These are phyloP conservation scores for Halcyon senegalensis DNA, from an alignment of 2,113 vertebrate species.

Conservation along the genomic window DNA sequence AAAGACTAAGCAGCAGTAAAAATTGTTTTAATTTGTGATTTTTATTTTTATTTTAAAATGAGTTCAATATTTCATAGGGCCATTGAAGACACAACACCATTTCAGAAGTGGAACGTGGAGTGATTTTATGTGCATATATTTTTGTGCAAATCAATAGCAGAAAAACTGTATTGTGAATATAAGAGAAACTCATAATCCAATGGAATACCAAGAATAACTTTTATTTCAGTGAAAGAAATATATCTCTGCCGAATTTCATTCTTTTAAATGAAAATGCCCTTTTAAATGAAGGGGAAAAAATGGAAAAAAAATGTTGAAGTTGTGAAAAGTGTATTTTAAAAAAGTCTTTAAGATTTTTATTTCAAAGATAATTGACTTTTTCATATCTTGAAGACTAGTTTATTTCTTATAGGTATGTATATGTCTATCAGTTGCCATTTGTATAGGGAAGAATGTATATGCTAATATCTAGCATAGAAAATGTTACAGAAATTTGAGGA, in stretches of 20 bases:
- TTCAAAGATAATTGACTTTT: background rate
- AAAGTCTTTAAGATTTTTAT: background rate
- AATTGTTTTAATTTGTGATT: background rate
- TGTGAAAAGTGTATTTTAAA: background rate
- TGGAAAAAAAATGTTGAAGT: background rate
- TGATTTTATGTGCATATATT: background rate
- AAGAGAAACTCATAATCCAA: background rate
- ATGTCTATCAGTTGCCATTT: background rate
- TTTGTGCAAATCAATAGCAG: background rate
- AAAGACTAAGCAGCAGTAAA: background rate
- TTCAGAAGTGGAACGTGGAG: background rate
- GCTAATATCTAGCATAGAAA: background rate
- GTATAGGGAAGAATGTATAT: background rate
- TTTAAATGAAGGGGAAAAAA: background rate
- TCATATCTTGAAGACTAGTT: background rate
- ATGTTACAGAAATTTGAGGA: background rate
- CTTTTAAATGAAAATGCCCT: background rate
- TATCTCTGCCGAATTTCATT: background rate
- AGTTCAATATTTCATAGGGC: background rate
- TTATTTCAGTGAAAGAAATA: background rate
- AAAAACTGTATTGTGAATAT: background rate
- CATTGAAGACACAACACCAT: background rate
- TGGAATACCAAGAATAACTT: background rate
- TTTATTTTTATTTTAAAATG: background rate
- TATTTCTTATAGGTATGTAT: background rate